phyloP scores from a whole-genome alignment of 2,888 invertebrate species.

The Synergus itoensis region DNA sequence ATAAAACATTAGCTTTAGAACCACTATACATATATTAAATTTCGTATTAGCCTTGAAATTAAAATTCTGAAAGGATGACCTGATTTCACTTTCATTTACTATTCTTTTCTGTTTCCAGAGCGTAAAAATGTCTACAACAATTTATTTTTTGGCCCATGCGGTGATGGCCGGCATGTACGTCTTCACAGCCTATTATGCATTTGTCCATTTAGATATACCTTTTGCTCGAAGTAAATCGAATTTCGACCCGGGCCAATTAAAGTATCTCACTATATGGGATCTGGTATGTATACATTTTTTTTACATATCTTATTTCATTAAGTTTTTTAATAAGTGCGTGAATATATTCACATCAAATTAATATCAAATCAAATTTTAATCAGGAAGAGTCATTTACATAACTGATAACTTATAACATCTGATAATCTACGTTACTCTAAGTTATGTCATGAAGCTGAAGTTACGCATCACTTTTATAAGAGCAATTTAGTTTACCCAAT shows the following conservation, averaged over 20 bases:
- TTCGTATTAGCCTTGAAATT: background rate
- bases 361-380: background rate
- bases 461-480: no score
- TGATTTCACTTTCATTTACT: background rate
- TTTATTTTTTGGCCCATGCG: constrained; percentile 57
- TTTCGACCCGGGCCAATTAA: constrained; percentile 71
- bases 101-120: constrained; percentile 8
- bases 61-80: background rate
- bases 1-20: no score
- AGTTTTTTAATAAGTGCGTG: no score
- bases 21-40: background rate
- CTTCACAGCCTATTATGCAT: constrained; percentile 60
- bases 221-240: constrained; percentile 51
- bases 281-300: constrained; percentile 66
- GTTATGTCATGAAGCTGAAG: constrained; percentile 8
- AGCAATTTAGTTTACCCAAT: no score
- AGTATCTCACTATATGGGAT: constrained; percentile 72
- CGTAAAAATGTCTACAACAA: background rate
- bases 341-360: background rate
- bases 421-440: background rate
- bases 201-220: constrained; percentile 63
- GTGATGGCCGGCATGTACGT: constrained; percentile 56
- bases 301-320: background rate
- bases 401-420: no score
- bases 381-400: background rate